Evolutionary conservation across 2,888 invertebrate genomes (phyloP), one percentile per base, ranked within the genome.

Genomic region (Amiota minor): DNA sequence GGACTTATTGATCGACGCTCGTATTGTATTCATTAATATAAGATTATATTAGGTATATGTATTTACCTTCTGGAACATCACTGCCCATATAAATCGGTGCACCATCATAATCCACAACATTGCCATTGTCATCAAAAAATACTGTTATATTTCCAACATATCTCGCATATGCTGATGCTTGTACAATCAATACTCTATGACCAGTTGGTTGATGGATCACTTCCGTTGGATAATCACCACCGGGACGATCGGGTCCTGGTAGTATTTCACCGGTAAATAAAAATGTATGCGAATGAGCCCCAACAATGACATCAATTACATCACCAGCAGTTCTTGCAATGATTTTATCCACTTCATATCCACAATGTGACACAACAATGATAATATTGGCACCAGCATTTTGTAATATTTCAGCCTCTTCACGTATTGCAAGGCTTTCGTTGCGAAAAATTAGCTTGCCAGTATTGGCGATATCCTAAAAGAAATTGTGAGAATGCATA

Each of bases 321-420:
- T 92, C 91, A 2, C 94, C 92, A 56, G 92, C 93, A 4, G 91
- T 90, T 3, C 87, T 86, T 0, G 96, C 96, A 76, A 96, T 92
- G 47, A 90, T 85, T 90, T 91, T 90, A 80, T 95, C 95, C 20
- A 92, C 92, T 2, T 93, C 92, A 65, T 95, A 91, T 2, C 97
- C 96, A 69, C 95, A 93, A 87, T 97, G 97, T 0, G 96, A 95
- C n/a, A 96, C 89, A 3, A 95, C 94, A 70, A 97, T 93, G 78
- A 96, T 94, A 70, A 96, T 95, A 79, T 95, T 93, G 3, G 95
- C 92, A 0, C 93, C 93, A 77, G 93, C 90, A 56, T 89, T 87
- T 2, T 91, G 91, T 49, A 96, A 86, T 73, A 92, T 91, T 67
- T 91, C 90, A 0, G 95, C 94, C 89, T 95, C 95, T 3, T 91